Evolutionary conservation across 2,113 vertebrate species (phyloP).

Genomic region (Pomatorhinus ruficollis): DNA sequence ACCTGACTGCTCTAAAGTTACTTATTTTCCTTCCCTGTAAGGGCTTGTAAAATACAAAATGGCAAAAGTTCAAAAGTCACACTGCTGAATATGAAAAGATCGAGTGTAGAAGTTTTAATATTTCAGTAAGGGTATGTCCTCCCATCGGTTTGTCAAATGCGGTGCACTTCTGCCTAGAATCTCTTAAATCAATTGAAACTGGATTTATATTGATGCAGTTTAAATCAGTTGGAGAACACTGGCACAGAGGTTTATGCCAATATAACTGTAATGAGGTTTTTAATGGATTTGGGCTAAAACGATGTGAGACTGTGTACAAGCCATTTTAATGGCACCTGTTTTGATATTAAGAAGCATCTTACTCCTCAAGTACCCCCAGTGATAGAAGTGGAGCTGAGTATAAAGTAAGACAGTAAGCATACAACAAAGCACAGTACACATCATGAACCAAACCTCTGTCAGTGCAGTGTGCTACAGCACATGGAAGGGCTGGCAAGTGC

Average conservation of each 20-base stretch:
- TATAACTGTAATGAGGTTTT: neutral
- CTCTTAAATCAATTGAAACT: constrained; percentile 15
- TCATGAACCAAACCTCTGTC: neutral
- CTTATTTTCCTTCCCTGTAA: neutral
- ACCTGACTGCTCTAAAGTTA: neutral
- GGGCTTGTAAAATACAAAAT: neutral
- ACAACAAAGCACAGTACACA: neutral
- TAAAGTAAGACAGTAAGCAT: neutral
- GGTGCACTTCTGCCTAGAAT: neutral
- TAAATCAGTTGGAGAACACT: neutral
- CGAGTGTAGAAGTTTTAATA: neutral
- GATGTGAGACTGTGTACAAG: neutral
- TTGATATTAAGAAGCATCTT: neutral
- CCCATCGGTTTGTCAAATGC: neutral
- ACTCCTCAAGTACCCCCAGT: neutral
- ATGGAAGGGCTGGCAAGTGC: neutral
- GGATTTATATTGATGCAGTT: constrained; percentile 13
- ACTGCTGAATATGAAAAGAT: neutral
- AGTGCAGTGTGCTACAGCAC: neutral
- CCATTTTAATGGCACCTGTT: neutral
- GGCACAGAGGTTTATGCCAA: neutral
- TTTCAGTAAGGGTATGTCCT: neutral
- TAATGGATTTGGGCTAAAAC: neutral
- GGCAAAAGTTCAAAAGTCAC: neutral
- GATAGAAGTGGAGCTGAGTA: neutral